These are phyloP conservation scores for Otis tarda DNA, from an alignment of 2,113 vertebrate genomes.

Conservation along the genomic window DNA sequence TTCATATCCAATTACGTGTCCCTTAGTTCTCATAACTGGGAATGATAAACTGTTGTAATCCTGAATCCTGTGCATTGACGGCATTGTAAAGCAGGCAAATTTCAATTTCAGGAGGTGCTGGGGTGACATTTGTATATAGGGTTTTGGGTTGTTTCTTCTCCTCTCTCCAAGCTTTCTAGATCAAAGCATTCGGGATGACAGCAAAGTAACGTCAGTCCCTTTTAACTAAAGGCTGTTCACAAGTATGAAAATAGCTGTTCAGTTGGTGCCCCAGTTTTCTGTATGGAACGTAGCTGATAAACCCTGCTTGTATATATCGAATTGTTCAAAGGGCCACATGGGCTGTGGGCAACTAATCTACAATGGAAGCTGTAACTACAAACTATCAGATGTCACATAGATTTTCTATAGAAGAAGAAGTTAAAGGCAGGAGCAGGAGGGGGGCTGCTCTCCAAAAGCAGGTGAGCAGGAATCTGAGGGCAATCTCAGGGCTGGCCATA, in stretches of 20 bases:
- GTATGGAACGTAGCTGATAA: neutral
- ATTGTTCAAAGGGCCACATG: neutral
- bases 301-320: fast-evolving
- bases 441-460: neutral
- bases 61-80: neutral
- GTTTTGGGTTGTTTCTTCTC: neutral
- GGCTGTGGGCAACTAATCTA: neutral
- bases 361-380: neutral
- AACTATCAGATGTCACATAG: neutral
- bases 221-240: neutral
- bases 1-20: neutral
- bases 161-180: neutral
- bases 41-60: neutral
- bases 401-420: neutral
- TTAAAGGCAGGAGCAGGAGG: neutral
- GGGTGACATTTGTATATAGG: neutral
- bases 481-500: neutral
- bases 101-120: neutral
- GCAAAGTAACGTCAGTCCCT: neutral
- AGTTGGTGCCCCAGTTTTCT: neutral
- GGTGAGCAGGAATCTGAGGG: neutral
- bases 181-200: neutral
- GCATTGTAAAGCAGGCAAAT: neutral
- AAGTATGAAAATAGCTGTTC: constrained; percentile 1
- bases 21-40: neutral